Evolutionary conservation across 2,797 vertebrate genomes (phyloP).

Genomic region (Rhinichthys osculus): DNA sequence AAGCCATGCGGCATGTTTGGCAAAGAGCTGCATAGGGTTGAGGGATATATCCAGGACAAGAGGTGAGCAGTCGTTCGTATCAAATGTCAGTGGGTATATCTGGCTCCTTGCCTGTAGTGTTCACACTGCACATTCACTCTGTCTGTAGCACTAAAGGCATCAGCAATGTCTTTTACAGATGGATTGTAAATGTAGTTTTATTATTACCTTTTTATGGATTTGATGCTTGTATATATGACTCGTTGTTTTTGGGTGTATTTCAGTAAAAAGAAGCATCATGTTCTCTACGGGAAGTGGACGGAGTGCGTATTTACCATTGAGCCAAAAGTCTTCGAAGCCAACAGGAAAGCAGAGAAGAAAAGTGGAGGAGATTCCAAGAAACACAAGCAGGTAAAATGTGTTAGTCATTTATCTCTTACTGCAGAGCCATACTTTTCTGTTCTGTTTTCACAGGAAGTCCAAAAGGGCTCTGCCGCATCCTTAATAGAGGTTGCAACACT

Average conservation of each 20-base stretch:
- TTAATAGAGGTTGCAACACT: neutral
- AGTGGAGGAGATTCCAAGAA: constrained; percentile 78
- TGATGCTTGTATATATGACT: neutral
- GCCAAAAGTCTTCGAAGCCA: constrained; percentile 81
- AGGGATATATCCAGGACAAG: constrained; percentile 94
- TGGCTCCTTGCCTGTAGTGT: neutral
- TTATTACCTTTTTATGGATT: neutral
- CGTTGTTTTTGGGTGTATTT: constrained; percentile 37
- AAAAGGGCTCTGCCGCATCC: neutral
- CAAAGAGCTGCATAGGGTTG: constrained; percentile 95
- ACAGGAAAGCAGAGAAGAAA: constrained; percentile 88
- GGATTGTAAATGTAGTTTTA: neutral
- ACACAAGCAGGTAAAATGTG: constrained; percentile 79
- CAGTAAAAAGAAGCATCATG: constrained; percentile 91
- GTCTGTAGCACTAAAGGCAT: constrained; percentile 10
- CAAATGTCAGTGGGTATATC: constrained; percentile 30
- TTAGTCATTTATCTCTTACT: neutral
- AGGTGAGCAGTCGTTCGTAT: constrained; percentile 76
- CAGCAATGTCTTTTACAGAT: neutral
- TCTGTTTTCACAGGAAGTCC: constrained; percentile 6
- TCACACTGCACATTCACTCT: constrained; percentile 9
- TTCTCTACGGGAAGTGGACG: constrained; percentile 98
- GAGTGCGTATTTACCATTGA: constrained; percentile 95
- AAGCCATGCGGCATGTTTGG: constrained; percentile 94
- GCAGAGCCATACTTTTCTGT: constrained; percentile 4